Evolutionary conservation across 2,888 invertebrate genomes (phyloP).

Genomic region (Chalcis sispes): DNA sequence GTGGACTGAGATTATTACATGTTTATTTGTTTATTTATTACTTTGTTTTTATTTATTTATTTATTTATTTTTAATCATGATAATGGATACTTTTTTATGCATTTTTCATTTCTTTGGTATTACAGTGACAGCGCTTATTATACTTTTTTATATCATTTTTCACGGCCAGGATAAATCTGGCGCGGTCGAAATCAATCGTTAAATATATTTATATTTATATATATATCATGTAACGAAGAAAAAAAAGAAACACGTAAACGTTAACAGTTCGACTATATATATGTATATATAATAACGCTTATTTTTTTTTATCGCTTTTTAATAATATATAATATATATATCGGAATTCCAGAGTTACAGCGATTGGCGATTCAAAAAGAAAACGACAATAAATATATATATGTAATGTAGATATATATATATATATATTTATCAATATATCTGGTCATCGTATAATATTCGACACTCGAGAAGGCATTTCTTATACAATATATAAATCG

Average conservation of each 20-base stretch:
- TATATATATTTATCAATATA: constrained; percentile 21
- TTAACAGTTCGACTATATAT: constrained; percentile 52
- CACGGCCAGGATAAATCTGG: constrained; percentile 54
- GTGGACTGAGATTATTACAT: constrained; percentile 47
- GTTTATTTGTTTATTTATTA: constrained; percentile 21
- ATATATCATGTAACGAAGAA: constrained; percentile 47
- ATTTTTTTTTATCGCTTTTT: constrained; percentile 31
- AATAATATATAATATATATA: constrained; percentile 36
- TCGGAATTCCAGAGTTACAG: constrained; percentile 45
- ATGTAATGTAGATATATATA: constrained; percentile 35
- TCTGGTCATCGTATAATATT: constrained; percentile 56
- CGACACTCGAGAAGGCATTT: constrained; percentile 59
- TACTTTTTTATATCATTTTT: constrained; percentile 13
- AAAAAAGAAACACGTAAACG: constrained; percentile 52
- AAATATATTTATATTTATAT: too few relatives aligned
- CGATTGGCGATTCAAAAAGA: constrained; percentile 45
- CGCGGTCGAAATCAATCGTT: constrained; percentile 28
- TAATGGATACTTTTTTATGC: constrained; percentile 44
- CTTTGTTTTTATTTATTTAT: constrained; percentile 18
- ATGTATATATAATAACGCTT: constrained; percentile 47
- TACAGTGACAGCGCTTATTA: constrained; percentile 48
- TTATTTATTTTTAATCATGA: constrained; percentile 28
- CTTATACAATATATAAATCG: constrained; percentile 57
- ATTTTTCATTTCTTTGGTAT: constrained; percentile 56
- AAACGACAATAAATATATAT: constrained; percentile 51